Evolutionary conservation across 2,888 invertebrate genomes (phyloP), one percentile per base, ranked within the genome.

Genomic region (Nudaria mundana): DNA sequence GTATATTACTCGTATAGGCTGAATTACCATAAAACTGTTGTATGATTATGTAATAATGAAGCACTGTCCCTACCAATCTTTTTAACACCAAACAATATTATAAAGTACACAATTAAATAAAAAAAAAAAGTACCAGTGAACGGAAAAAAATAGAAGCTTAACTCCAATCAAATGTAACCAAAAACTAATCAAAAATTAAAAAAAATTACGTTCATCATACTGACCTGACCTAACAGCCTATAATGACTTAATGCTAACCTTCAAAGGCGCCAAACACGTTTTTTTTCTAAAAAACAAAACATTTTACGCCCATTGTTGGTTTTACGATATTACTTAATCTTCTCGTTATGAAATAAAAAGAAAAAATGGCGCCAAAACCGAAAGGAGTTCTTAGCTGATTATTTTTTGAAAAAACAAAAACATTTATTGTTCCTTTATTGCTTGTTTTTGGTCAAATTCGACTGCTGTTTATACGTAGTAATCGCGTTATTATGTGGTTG

Each of bases 261-360:
- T 44, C 38, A 7, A 28, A 56, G 57, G 66, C 68, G 63, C 67
- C 66, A 63, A 67, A 61, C 57, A 48, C 40, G 45, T 59, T 63
- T 70, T 66, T 53, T 44, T 43, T 16, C 5, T 15, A 48, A 63
- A 69, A 66, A 71, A 64, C 60, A 65, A 66, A 70, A 40, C 50
- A 47, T 65, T 70, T 66, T 67, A 80, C 84, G 81, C 84, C 83
- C 83, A 74, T 71, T 83, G 78, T 84, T 82, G 79, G 74, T 81
- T 84, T 82, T 67, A 80, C 71, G 71, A 68, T 81, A 83, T 81
- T 79, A 75, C 77, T 82, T 75, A 81, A 83, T 81, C 76, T 71
- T 53, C 58, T 62, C 56, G 58, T 62, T 66, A 54, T 53, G 57
- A 65, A 69, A 73, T 49, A 41, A 68, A 56, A 55, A 45, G 14